Evolutionary conservation across 2,113 vertebrate species (phyloP).

Genomic region (Alexandromys fortis): DNA sequence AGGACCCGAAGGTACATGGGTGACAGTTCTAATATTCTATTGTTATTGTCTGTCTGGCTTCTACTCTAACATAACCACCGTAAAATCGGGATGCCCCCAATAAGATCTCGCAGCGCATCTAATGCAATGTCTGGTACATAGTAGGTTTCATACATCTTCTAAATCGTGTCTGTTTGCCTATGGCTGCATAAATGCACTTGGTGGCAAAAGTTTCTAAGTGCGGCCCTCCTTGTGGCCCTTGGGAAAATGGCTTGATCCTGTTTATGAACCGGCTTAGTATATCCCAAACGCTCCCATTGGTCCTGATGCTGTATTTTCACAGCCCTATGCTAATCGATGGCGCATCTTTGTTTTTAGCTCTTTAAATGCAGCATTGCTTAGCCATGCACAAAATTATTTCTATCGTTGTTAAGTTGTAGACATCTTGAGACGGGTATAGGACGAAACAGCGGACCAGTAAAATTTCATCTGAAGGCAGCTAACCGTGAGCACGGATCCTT

Average conservation of each 20-base stretch:
- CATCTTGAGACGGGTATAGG: neutral
- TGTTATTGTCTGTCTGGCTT: neutral
- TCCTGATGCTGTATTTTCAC: neutral
- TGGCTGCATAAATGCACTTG: neutral
- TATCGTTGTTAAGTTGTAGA: neutral
- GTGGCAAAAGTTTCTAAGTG: neutral
- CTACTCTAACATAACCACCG: neutral
- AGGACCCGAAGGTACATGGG: neutral
- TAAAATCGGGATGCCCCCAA: neutral
- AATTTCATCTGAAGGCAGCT: neutral
- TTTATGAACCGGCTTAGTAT: slow-evolving; percentile 6
- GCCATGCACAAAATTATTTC: neutral
- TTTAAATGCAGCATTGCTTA: slow-evolving; percentile 14
- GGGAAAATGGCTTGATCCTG: neutral
- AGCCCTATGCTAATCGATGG: neutral
- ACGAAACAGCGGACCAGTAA: neutral
- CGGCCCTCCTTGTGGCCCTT: neutral
- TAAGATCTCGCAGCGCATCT: neutral
- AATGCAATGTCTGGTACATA: neutral
- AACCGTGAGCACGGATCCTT: neutral
- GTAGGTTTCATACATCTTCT: neutral
- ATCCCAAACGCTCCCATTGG: neutral
- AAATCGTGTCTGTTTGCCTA: neutral
- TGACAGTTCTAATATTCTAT: neutral
- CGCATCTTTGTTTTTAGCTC: neutral